Base-by-base conservation (phyloP, 2,113 vertebrate genomes). In the Irena cyanogastra region DNA sequence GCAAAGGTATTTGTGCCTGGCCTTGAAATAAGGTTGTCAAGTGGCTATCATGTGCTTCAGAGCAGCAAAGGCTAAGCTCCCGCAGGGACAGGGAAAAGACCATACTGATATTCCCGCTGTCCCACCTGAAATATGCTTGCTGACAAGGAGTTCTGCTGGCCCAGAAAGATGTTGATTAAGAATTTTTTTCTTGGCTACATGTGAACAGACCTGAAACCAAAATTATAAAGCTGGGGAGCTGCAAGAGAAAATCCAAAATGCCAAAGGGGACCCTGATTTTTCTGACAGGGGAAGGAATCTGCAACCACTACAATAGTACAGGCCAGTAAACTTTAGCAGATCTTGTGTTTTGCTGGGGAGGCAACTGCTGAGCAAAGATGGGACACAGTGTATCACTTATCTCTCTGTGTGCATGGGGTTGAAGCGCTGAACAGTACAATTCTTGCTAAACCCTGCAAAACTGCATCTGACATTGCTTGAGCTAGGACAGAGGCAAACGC, bases 401-500 rank as follows among this genome's bases (percentile, higher is more conserved):
- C 1, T 59, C 31, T 77, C 39, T 53, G 42, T 15, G 9, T 26
- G 27, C 30, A 39, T 37, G 26, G 11, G 3, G 11, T 16, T 27
- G 52, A 23, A 49, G 19, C 9, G 50, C 21, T 77, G 77, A 74
- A 53, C 0, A 0, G 17, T 74, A 39, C 7, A 77, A 57, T 88
- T 94, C 52, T 87, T 92, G 85, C 79, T 96, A 88, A 92, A 83
- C 5, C 33, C 85, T 83, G 75, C 53, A 85, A 93, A 93, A 93
- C 63, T 80, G 63, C 75, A 27, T 91, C 41, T 92, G 88, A 86
- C 68, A 24, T 81, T 92, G 60, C 54, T 83, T 81, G 56, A n/a
- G 54, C 42, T 92, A 90, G 69, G 79, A 93, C 59, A 83, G 52
- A 84, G 61, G 30, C 42, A 68, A 89, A 68, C 26, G n/a, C 21